Conservation (phyloP, 2,888 invertebrate genomes). For the Drosophila recens region DNA sequence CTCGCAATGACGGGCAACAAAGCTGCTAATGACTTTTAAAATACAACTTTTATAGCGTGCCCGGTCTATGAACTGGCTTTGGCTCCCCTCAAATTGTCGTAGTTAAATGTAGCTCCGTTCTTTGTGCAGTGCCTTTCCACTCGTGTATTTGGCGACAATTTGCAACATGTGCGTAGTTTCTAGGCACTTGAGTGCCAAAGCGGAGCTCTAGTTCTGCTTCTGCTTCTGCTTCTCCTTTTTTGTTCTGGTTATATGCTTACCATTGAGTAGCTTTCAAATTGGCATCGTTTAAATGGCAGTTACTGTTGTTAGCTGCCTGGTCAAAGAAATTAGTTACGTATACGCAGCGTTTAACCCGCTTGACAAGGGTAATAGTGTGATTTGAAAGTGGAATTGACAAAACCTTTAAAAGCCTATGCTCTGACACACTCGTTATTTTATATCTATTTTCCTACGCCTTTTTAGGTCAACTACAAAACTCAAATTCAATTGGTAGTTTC, state of each 20-base stretch:
- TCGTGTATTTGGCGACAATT: constrained; percentile 64
- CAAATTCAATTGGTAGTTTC: constrained; percentile 27
- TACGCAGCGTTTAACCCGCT: constrained; percentile 54
- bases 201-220: constrained; percentile 11
- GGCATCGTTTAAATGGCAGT: neutral
- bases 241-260: constrained; percentile 26
- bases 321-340: constrained; percentile 72
- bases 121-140: constrained; percentile 8
- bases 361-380: constrained; percentile 30
- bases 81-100: constrained; percentile 25
- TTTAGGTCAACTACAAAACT: neutral
- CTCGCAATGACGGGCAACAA: constrained; percentile 66
- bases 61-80: constrained; percentile 19
- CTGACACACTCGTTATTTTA: constrained; percentile 1
- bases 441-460: too few relatives aligned
- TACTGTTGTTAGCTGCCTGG: constrained; percentile 49
- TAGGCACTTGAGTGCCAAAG: constrained; percentile 44
- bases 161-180: constrained; percentile 66
- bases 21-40: constrained; percentile 84
- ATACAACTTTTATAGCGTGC: constrained; percentile 68
- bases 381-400: constrained; percentile 32
- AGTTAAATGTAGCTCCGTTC: constrained; percentile 5
- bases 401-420: constrained; percentile 41
- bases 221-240: constrained; percentile 8
- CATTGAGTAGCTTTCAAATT: constrained; percentile 56